These are phyloP conservation scores for Macaria notata DNA, from an alignment of 2,888 invertebrate species.

Conservation along the genomic window DNA sequence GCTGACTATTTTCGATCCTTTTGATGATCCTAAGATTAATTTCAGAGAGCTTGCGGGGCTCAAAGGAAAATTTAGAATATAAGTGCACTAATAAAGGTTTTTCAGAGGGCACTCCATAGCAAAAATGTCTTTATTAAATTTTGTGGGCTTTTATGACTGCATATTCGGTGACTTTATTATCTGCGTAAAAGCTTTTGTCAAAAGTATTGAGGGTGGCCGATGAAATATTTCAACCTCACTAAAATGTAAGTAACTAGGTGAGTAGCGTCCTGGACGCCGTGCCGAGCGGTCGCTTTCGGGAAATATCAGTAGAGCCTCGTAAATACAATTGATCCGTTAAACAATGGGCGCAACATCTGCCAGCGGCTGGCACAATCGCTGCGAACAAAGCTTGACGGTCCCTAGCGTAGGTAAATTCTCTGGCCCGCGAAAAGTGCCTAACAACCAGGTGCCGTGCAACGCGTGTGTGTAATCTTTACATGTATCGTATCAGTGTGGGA, in stretches of 20 bases:
- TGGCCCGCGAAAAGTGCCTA: too few species aligned
- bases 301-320: too few species aligned
- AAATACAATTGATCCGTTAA: too few species aligned
- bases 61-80: conserved; percentile 79
- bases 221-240: conserved; percentile 44
- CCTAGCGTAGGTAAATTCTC: too few species aligned
- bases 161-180: conserved; percentile 65
- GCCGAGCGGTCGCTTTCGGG: too few species aligned
- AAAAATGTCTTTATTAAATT: conserved; percentile 77
- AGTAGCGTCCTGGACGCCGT: too few species aligned
- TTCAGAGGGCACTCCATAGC: conserved; percentile 66
- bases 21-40: conserved; percentile 79
- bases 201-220: conserved; percentile 46
- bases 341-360: too few species aligned
- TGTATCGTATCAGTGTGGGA: too few species aligned
- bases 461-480: too few species aligned
- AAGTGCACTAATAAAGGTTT: conserved; percentile 79
- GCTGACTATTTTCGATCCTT: conserved; percentile 70
- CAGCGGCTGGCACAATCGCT: too few species aligned
- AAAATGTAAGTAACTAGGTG: conserved; percentile 24
- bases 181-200: conserved; percentile 60
- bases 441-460: too few species aligned
- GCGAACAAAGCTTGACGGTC: too few species aligned
- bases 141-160: conserved; percentile 69
- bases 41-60: conserved; percentile 64